phyloP scores from a whole-genome alignment of 1,140 invertebrate genomes.

The Pseudoatta argentina region DNA sequence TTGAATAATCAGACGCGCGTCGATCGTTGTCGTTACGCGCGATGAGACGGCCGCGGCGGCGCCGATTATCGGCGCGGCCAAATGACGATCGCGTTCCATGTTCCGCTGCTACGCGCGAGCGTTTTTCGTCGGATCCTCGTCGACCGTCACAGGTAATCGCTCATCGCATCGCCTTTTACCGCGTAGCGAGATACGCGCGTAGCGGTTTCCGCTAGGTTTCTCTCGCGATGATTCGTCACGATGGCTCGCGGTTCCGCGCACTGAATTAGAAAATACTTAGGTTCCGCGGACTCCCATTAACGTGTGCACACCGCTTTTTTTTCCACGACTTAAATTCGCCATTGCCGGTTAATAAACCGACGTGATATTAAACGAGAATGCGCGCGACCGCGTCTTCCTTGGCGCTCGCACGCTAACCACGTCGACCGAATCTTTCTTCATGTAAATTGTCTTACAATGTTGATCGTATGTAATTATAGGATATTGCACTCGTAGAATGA shows the following conservation, averaged over 20 bases:
- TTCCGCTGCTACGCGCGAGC: slow-evolving; percentile 8
- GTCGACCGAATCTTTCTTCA: slow-evolving; percentile 30
- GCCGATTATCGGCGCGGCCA: slow-evolving; percentile 31
- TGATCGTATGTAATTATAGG: slow-evolving; percentile 29
- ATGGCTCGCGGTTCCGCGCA: slow-evolving; percentile 44
- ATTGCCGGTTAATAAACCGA: slow-evolving; percentile 53
- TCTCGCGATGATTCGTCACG: slow-evolving; percentile 21
- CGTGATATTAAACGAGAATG: slow-evolving; percentile 41
- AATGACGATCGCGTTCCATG: neutral
- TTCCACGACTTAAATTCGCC: slow-evolving; percentile 52
- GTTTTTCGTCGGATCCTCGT: slow-evolving; percentile 36
- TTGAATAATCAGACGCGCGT: slow-evolving; percentile 46
- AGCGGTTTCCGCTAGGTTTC: neutral
- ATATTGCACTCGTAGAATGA: slow-evolving; percentile 34
- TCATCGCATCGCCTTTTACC: slow-evolving; percentile 23
- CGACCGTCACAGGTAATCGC: slow-evolving; percentile 40
- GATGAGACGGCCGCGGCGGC: slow-evolving; percentile 13
- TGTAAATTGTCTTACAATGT: slow-evolving; percentile 50
- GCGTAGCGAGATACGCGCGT: neutral
- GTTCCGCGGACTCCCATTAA: slow-evolving; percentile 45
- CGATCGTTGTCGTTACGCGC: slow-evolving; percentile 46
- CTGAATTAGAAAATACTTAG: slow-evolving; percentile 58
- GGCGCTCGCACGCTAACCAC: neutral
- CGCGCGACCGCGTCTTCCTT: slow-evolving; percentile 5
- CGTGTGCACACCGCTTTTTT: slow-evolving; percentile 51